Evolutionary conservation across 2,113 vertebrate genomes (phyloP).

Genomic region (Turnix velox): DNA sequence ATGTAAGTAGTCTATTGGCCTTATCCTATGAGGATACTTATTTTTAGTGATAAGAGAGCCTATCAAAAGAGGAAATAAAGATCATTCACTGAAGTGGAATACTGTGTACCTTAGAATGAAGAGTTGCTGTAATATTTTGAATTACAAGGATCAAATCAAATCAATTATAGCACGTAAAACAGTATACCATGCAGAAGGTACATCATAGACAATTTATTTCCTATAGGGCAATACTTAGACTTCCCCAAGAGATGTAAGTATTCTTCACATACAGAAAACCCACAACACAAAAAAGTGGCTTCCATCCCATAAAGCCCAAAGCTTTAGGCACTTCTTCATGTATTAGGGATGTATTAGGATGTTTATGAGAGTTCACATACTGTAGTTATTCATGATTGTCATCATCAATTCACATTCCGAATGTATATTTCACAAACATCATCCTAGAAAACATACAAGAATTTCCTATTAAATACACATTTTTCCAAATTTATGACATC

Average conservation of each 20-base stretch:
- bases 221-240: neutral
- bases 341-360: neutral
- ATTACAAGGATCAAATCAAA: neutral
- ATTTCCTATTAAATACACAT: neutral
- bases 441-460: neutral
- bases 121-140: neutral
- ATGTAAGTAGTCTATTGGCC: neutral
- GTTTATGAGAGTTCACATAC: neutral
- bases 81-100: neutral
- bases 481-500: neutral
- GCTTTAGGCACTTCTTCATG: neutral
- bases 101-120: neutral
- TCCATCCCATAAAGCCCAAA: neutral
- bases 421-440: neutral
- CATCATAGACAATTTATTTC: neutral
- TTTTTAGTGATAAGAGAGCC: neutral
- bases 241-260: neutral
- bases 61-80: slow-evolving; percentile 34
- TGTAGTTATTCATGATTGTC: neutral
- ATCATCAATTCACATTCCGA: neutral
- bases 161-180: neutral
- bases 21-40: neutral
- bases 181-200: neutral
- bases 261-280: neutral
- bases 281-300: neutral